Percentiles rank a stretch among this genome's conserved stretches.
Conservation (phyloP, 2,888 invertebrate genomes). For the Acanthococcus lagerstroemiae region DNA sequence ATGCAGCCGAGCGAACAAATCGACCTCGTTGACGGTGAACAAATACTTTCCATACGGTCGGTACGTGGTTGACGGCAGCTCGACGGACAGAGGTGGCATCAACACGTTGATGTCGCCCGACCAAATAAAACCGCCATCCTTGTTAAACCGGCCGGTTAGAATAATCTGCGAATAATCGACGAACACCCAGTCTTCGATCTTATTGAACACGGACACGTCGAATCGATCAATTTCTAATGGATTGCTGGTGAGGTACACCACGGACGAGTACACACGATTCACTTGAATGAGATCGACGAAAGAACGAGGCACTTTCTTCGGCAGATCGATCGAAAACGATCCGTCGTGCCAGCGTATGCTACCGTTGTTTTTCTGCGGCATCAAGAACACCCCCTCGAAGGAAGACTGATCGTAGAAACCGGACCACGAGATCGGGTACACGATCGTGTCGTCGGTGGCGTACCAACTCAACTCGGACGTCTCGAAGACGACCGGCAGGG, state of each 20-base stretch:
- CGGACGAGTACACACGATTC: not conserved
- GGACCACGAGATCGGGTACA: constrained; percentile 10
- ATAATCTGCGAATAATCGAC: not conserved
- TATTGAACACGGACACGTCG: constrained; percentile 2
- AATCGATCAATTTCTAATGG: not conserved
- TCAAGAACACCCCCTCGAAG: constrained; percentile 4
- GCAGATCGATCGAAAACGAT: constrained; percentile 1
- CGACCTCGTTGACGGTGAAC: not conserved
- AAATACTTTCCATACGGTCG: constrained; percentile 5
- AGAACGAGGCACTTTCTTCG: not conserved
- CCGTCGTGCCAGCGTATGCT: not conserved
- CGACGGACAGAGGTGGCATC: not conserved
- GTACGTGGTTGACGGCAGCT: not conserved
- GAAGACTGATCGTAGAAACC: not conserved
- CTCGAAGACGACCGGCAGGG: not conserved
- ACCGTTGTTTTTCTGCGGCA: constrained; percentile 3
- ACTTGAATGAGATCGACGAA: not conserved
- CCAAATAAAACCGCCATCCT: constrained; percentile 8
- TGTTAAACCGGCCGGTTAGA: not conserved
- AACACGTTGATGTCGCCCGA: not conserved
- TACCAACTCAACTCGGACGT: not conserved
- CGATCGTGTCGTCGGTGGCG: not conserved
- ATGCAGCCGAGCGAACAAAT: not conserved
- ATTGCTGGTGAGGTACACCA: constrained; percentile 2
- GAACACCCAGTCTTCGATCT: constrained; percentile 7